Evolutionary conservation across 2,797 vertebrate genomes (phyloP), one percentile per base, ranked within the genome.

Genomic region (Percopsis omiscomaycus): DNA sequence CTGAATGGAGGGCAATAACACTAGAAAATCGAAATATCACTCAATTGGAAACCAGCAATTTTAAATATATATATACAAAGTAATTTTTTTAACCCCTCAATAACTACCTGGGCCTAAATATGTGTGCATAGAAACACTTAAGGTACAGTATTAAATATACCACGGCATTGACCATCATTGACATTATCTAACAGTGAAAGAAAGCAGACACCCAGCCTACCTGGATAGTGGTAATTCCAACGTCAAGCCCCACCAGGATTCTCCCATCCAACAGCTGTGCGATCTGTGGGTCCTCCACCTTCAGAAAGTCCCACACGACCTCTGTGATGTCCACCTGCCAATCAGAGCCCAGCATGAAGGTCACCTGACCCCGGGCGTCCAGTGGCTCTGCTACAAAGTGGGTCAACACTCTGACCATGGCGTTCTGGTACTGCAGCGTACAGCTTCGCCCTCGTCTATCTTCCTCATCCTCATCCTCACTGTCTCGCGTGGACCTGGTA

Each of bases 291-390:
- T 96, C 87, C 76, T 97, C 95, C 28, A 98, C 90, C 47, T 96
- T 96, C 91, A 98, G 88, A 75, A 95, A 98, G 78, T 96, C 95
- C 66, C 86, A 92, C 47, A 99, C 95, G 70, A 99, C 84, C 78
- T 95, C 94, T 0, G 95, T 98, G 79, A 99, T 92, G 86, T 99
- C 97, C 22, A 96, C 89, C 80, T 97, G 97, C 97, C 96, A 98
- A 22, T 96, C 94, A 0, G 93, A 89, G 61, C 94, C 92, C 53
- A 99, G 91, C 90, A 98, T 89, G 83, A 90, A 94, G 67, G 80
- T 87, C 29, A 89, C 93, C 84, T 94, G 95, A 0, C 92, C 93
- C 79, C 93, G 93, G 0, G 92, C 89, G 11, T 93, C 92, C 0
- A 92, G 76, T 0, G 93, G 91, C 77, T 99, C 95, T 0, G 95